A percentile compares a stretch with the other conserved stretches of the same genome.
Conservation (phyloP, 2,888 invertebrate genomes). For the Orthosia incerta region DNA sequence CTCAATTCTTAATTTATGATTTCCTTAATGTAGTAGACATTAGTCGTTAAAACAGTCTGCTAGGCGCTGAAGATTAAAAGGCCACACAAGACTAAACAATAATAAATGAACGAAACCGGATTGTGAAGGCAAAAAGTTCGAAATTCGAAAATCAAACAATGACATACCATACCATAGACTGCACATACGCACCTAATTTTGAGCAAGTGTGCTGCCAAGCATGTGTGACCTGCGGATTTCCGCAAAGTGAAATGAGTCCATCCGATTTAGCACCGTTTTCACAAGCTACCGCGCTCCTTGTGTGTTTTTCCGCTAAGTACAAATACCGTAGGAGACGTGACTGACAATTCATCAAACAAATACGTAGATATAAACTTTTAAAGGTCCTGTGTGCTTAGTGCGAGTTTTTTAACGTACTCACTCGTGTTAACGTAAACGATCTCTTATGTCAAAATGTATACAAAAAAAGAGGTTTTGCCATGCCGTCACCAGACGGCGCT, state of each 20-base stretch:
- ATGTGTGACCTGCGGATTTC: constrained; percentile 35
- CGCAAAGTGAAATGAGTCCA: constrained; percentile 52
- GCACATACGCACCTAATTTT: constrained; percentile 7
- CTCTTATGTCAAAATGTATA: too few species aligned
- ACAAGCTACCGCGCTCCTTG: not conserved
- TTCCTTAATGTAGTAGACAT: constrained; percentile 43
- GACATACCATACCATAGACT: constrained; percentile 19
- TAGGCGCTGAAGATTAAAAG: constrained; percentile 9
- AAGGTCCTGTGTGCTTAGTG: too few species aligned
- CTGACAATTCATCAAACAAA: not conserved
- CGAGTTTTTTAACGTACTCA: too few species aligned
- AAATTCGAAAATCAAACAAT: constrained; percentile 30
- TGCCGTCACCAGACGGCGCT: too few species aligned
- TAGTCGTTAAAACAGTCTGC: constrained; percentile 2
- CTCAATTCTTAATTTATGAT: constrained; percentile 40
- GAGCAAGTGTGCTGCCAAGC: constrained; percentile 5
- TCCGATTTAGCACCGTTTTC: constrained; percentile 22
- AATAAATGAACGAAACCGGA: not conserved
- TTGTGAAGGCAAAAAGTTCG: constrained; percentile 21
- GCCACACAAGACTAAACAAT: constrained; percentile 1
- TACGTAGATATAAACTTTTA: not conserved
- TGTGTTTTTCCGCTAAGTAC: not conserved
- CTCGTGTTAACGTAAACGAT: too few species aligned
- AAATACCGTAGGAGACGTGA: constrained; percentile 86
- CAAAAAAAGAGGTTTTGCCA: too few species aligned